Base-by-base conservation (phyloP, 2,797 vertebrate species). In the Coregonus ussuriensis region DNA sequence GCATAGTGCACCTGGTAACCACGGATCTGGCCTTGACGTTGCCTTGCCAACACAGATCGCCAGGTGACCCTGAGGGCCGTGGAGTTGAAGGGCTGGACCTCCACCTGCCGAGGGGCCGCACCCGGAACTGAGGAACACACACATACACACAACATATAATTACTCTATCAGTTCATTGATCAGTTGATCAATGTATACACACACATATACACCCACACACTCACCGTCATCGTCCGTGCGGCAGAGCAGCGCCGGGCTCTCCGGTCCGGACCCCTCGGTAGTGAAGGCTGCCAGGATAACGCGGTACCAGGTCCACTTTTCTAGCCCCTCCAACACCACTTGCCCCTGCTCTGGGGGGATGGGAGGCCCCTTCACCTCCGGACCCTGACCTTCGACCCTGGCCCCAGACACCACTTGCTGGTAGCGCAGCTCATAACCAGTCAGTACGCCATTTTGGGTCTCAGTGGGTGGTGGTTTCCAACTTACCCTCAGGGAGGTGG, bases 1-100 rank as follows among this genome's bases (percentile, higher is more conserved):
- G 94, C 95, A 1, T 96, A 98, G 91, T 97, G 97, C 83, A 98
- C 96, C 92, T 99, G 97, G 94, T 98, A 98, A 82, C 97, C 96
- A 0, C 96, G 96, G 77, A 98, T 95, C 92, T 98, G 96, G 80
- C 98, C 96, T 1, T 97, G 97, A 76, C 94, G 96, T 82, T 95
- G 94, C 91, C 93, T 95, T 78, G 95, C 96, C 86, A 95, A 88
- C 77, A 97, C 96, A 0, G 97, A 94, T 68, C 95, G 95, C 96
- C 97, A 98, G 77, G 93, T 94, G 86, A 97, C 96, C 74, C 94
- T 93, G 83, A 99, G 92, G 0, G 96, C 95, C 0, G 96, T 97
- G 21, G 96, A 96, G 91, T 98, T 98, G 69, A 98, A 91, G 0
- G 94, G 95, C 86, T 95, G 94, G 80, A 97, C 95, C 77, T 97